Percentiles rank a stretch among this genome's conserved stretches.
Conservation (phyloP, 2,113 vertebrate genomes). For the Vidua macroura region DNA sequence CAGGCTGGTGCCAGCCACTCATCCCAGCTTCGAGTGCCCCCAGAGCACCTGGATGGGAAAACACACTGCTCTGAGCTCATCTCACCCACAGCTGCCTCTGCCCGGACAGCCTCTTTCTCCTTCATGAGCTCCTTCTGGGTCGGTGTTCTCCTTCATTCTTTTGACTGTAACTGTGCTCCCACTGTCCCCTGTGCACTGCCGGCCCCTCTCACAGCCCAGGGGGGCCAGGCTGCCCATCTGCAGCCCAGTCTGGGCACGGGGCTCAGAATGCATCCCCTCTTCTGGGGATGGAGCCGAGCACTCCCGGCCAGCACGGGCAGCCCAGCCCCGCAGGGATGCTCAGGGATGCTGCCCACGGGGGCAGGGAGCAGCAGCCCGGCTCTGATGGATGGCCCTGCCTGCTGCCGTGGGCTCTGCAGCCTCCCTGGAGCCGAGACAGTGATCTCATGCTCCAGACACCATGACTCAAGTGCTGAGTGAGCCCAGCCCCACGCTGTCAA, state of each 20-base stretch:
- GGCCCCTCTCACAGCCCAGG: background rate
- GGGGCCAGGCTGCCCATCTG: background rate
- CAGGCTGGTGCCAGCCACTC: background rate
- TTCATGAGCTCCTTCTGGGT: background rate
- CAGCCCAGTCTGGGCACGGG: background rate
- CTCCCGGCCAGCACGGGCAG: background rate
- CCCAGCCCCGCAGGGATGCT: background rate
- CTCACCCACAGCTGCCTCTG: background rate
- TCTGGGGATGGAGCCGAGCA: background rate
- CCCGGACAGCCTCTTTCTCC: background rate
- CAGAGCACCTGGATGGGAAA: background rate
- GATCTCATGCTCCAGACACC: background rate
- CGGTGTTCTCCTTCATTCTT: background rate
- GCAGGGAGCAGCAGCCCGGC: background rate
- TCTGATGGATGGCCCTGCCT: background rate
- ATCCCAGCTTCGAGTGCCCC: background rate
- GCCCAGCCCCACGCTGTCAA: background rate
- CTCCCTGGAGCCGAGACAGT: fast-evolving
- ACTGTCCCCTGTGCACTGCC: fast-evolving
- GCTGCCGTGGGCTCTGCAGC: background rate
- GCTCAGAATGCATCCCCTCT: background rate
- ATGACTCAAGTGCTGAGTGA: background rate
- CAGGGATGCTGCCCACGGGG: background rate
- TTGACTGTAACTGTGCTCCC: background rate
- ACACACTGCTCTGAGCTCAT: background rate